These are phyloP conservation scores for Euzetes globulus DNA, from an alignment of 2,888 invertebrate genomes.

Conservation along the genomic window DNA sequence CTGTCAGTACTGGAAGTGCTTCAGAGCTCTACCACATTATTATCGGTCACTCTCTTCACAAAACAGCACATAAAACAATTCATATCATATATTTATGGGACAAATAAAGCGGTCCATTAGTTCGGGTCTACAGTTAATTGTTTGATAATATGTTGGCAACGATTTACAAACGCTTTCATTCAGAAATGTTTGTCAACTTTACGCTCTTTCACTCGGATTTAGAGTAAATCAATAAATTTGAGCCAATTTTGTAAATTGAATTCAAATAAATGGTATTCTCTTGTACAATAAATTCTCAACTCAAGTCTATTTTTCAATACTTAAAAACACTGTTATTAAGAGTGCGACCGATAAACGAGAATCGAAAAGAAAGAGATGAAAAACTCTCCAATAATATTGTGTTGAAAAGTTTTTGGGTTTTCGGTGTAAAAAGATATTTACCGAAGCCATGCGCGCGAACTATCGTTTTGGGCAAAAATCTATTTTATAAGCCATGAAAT, in stretches of 20 bases:
- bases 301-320: no score
- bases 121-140: not conserved
- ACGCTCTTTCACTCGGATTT: not conserved
- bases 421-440: not conserved
- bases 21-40: not conserved
- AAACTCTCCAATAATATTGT: not conserved
- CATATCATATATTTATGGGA: not conserved
- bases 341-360: not conserved
- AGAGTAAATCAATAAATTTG: not conserved
- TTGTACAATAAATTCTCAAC: not conserved
- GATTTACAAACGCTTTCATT: not conserved
- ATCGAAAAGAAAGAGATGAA: not conserved
- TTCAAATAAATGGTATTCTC: not conserved
- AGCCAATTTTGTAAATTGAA: not conserved
- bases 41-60: not conserved
- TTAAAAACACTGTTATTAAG: not conserved
- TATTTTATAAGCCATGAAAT: constrained; percentile 4
- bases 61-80: not conserved
- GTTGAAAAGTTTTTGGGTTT: not conserved
- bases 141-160: not conserved
- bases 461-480: not conserved
- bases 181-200: no score
- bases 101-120: not conserved
- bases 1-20: not conserved
- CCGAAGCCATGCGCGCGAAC: not conserved